Evolutionary conservation across 1,140 invertebrate species (phyloP), one percentile per base, ranked within the genome.

Genomic region (Hesperophylax magnus): DNA sequence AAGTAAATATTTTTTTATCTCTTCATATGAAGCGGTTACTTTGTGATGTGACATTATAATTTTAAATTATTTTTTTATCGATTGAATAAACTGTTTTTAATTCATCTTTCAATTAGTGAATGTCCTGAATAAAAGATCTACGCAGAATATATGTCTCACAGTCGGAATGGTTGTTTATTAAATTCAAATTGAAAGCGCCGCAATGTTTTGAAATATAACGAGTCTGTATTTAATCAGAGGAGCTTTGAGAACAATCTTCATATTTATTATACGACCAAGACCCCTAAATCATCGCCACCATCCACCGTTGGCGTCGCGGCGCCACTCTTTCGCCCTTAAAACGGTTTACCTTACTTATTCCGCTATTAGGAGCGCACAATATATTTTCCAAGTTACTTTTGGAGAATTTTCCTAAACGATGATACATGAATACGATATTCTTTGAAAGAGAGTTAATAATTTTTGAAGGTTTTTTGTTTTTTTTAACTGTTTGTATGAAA

Each of bases 331-430:
- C 58, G 24, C 71, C 71, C 71, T 53, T 71, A 69, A 77, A 77
- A 77, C 72, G 53, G 53, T 18, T 15, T 39, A 69, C 80, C 74
- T 69, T 81, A 77, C 72, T 81, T 77, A 81, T 71, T 77, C 53
- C 18, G 61, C 61, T 77, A 81, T 77, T 61, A 22, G 60, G 24
- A 61, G 24, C 20, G 24, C 20, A 8, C 56, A 58, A 18, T 18
- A 58, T 22, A 58, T 58, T 58, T 58, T 58, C 17, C 6, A n/a
- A 22, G 11, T 58, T 20, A 2, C 6, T 58, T 58, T 20, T 4
- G 20, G 3, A 18, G 6, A 58, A 58, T 58, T 58, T 58, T 58
- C 56, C 56, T 22, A 58, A 22, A 18, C 20, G 39, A 47, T 47
- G 39, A 14, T 47, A 47, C 39, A 58, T 58, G 56, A 58, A 58